A percentile compares a stretch with the other conserved stretches of the same genome.
Evolutionary conservation across 2,797 vertebrate species (phyloP).

Genomic region (Sebastes minor): DNA sequence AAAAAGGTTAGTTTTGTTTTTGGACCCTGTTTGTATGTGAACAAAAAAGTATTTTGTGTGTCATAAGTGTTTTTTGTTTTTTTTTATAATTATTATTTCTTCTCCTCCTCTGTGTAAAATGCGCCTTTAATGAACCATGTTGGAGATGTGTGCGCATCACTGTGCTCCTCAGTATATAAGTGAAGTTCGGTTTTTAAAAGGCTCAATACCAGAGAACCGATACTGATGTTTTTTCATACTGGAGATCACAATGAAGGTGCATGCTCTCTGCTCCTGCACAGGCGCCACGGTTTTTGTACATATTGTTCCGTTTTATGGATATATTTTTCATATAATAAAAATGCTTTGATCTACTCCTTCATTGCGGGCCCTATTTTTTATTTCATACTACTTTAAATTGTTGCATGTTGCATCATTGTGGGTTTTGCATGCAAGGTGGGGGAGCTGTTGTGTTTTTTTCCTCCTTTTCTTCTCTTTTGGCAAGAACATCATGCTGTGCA

Average conservation of each 20-base stretch:
- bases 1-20: conserved; percentile 27
- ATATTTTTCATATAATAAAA: conserved; percentile 81
- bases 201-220: conserved; percentile 86
- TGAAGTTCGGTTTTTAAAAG: conserved; percentile 96
- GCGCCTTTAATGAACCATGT: conserved; percentile 4
- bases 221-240: conserved; percentile 87
- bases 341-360: conserved; percentile 43
- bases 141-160: conserved; percentile 56
- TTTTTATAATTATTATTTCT: neutral
- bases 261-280: conserved; percentile 40
- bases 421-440: neutral
- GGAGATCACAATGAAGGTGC: conserved; percentile 55
- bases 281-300: conserved; percentile 69
- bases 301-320: conserved; percentile 71
- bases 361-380: neutral
- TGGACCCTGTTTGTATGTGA: conserved; percentile 24
- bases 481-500: conserved; percentile 4
- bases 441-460: neutral
- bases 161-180: conserved; percentile 84
- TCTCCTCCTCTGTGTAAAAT: conserved; percentile 8
- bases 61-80: conserved; percentile 25
- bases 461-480: neutral
- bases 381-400: neutral
- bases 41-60: conserved; percentile 34
- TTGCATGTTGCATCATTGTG: neutral